Evolutionary conservation across 2,888 invertebrate genomes (phyloP).

Genomic region (Brachypalpus laphriformis): DNA sequence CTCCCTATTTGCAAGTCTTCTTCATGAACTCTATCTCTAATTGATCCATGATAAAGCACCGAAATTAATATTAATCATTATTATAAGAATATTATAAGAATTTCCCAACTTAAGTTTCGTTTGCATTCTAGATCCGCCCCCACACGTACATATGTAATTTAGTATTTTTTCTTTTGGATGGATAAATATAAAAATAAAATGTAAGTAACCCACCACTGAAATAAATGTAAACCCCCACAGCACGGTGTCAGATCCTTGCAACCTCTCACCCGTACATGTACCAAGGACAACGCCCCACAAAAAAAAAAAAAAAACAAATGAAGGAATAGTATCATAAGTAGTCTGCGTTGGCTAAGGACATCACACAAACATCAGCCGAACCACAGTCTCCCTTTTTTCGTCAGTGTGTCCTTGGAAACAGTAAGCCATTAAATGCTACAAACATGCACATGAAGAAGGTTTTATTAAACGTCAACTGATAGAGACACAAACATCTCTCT

Average conservation of each 20-base stretch:
- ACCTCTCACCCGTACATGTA: slow-evolving; percentile 6
- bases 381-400: slow-evolving; percentile 6
- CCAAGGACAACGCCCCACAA: slow-evolving; percentile 6
- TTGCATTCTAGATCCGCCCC: slow-evolving; percentile 49
- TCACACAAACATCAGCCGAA: slow-evolving; percentile 29
- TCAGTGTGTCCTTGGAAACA: slow-evolving; percentile 48
- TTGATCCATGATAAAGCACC: neutral
- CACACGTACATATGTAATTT: slow-evolving; percentile 35
- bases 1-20: too few species aligned
- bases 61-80: slow-evolving; percentile 61
- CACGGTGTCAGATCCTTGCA: slow-evolving; percentile 16
- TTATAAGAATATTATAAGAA: slow-evolving; percentile 29
- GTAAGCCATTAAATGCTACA: slow-evolving; percentile 64
- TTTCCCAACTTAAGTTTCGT: neutral
- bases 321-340: slow-evolving; percentile 40
- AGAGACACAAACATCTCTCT: slow-evolving; percentile 36
- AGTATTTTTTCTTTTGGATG: slow-evolving; percentile 11
- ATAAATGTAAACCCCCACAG: slow-evolving; percentile 39
- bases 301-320: neutral
- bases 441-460: slow-evolving; percentile 63
- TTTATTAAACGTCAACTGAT: slow-evolving; percentile 65
- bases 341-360: slow-evolving; percentile 24
- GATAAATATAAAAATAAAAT: neutral
- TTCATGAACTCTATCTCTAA: neutral
- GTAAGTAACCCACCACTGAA: slow-evolving; percentile 28